These are phyloP conservation scores for Forpus xanthops DNA, from an alignment of 2,797 vertebrate genomes.

Conservation along the genomic window DNA sequence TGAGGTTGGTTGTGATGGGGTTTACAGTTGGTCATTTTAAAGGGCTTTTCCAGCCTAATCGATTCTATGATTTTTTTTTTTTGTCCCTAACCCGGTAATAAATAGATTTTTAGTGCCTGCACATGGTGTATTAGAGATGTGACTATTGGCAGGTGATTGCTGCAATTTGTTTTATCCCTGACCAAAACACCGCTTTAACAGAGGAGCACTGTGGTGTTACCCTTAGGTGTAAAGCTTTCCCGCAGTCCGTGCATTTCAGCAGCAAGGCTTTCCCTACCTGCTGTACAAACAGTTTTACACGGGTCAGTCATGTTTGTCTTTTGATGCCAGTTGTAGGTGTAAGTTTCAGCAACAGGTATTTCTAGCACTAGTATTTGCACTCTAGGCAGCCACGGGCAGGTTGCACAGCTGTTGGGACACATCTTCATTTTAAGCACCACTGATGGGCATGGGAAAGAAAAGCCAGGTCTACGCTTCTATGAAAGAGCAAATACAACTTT, in stretches of 20 bases:
- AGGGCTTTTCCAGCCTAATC: background rate
- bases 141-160: accelerated
- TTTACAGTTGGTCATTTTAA: background rate
- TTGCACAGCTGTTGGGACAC: too few species aligned
- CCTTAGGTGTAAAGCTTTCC: background rate
- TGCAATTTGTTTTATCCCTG: too few species aligned
- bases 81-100: background rate
- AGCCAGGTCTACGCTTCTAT: too few species aligned
- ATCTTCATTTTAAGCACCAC: accelerated
- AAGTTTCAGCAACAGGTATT: background rate
- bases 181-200: background rate
- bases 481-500: background rate
- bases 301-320: too few species aligned
- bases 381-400: background rate
- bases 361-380: background rate
- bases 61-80: background rate
- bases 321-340: too few species aligned
- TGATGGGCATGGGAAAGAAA: background rate
- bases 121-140: background rate
- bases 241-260: background rate
- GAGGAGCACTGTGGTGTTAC: background rate
- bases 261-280: background rate
- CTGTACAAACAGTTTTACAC: background rate
- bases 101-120: background rate
- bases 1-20: background rate